A percentile compares a stretch with the other conserved stretches of the same genome.
Evolutionary conservation across 92 coral and sea anemone genomes (phyloP).

Genomic region (Bergia puertoricense): DNA sequence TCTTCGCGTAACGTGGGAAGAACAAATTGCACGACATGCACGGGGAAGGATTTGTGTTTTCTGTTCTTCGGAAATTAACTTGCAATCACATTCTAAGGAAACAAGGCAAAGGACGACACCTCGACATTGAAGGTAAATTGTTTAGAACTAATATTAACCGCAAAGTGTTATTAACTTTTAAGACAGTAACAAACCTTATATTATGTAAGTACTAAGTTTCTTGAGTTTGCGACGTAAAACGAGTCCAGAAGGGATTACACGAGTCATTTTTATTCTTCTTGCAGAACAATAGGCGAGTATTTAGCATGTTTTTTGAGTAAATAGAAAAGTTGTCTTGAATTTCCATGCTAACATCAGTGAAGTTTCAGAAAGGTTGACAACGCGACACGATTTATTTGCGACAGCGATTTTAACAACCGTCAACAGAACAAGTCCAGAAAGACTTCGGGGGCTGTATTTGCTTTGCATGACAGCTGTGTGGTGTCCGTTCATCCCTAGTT

Average conservation of each 20-base stretch:
- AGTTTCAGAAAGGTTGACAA: neutral
- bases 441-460: neutral
- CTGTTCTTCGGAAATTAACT: constrained; percentile 12
- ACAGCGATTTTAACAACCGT: neutral
- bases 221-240: neutral
- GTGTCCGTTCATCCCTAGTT: constrained; percentile 3
- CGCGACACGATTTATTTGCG: neutral
- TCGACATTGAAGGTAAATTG: constrained; percentile 11
- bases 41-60: neutral
- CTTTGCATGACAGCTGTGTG: neutral
- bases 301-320: constrained; percentile 26
- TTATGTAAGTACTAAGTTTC: neutral
- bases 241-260: neutral
- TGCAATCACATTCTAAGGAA: neutral
- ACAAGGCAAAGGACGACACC: neutral
- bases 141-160: neutral
- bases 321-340: neutral
- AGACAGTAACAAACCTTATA: neutral
- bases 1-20: too few relatives aligned
- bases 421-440: too few relatives aligned
- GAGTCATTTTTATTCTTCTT: constrained; percentile 10
- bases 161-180: neutral
- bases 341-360: neutral
- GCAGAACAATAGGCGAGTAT: neutral
- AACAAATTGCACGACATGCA: too few relatives aligned